Evolutionary conservation across 1,140 invertebrate species (phyloP), one percentile per base, ranked within the genome.

Genomic region (Panagrolaimus sp.): DNA sequence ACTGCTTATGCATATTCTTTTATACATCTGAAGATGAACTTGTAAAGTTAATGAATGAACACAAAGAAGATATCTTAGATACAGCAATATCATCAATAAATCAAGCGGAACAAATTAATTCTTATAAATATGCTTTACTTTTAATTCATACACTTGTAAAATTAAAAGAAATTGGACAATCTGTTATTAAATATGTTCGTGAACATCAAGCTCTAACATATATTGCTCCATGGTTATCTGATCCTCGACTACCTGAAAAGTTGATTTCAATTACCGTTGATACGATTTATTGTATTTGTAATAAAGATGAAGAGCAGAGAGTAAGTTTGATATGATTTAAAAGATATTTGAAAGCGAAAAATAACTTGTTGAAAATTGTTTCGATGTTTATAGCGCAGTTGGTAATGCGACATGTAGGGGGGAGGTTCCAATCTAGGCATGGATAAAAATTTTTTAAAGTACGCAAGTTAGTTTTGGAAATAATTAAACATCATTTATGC

Each of bases 1-100:
- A 27, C n/a, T 57, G 51, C 51, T 5, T 57, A 11, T 13, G 51
- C 51, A 57, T 57, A 20, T 57, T 57, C 51, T 57, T 57, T 27
- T 25, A 20, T 11, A 25, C 51, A 11, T 25, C 51, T 27, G 51
- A 57, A 57, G 51, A 25, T 11, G 27, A 20, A 8, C 51, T 57
- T 27, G 51, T 57, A 11, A 20, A 20, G 1, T 5, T 57, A 1
- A 57, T 57, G 20, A 57, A 16, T 25, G 20, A 57, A 25, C 27
- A n/a, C 51, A 57, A 16, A 16, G 51, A 57, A 20, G 51, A 57
- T 20, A 4, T 57, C 5, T 27, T 57, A 9, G 51, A 57, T 27
- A 57, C 20, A 1, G 8, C 27, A 20, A 57, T 57, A 14, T 20
- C 1, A 5, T 11, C 20, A 20, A 57, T 57, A 11, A 57, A 11